Base-by-base conservation (phyloP, 2,797 vertebrate genomes). In the Paramormyrops hopkinsi region DNA sequence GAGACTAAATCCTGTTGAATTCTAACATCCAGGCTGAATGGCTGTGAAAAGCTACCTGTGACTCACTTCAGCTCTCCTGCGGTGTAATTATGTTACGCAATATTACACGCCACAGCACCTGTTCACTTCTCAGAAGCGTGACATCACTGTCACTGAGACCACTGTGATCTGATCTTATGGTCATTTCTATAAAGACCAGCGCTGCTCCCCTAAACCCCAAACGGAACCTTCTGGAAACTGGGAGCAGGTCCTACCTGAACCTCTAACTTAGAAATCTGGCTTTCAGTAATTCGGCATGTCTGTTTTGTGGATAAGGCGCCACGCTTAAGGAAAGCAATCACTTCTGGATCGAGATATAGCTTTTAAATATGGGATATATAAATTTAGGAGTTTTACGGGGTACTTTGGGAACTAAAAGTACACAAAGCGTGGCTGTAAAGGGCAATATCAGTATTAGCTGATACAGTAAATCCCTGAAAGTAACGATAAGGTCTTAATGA, bases 21-120 rank as follows among this genome's bases (percentile, higher is more conserved):
- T 87, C 17, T 62, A 51, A 54, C 56, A 46, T 29, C 25, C 4
- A 14, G 62, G 14, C 73, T 88, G 73, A 82, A 48, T 17, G 46
- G 86, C 5, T 25, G 3, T 29, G 17, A 88, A 51, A 65, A 50
- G 54, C 69, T 6, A n/a, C 51, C 22, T 50, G 3, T 50, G 73
- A 25, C 54, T 89, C 54, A 59, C 76, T 59, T 62, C 83, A 84
- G 29, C 88, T 17, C 79, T 50, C 88, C 85, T 41, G 19, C 7
- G 29, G 85, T 54, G 85, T 56, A 86, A 86, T 56, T 86, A 50
- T 54, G 84, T 86, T 37, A 53, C 50, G 19, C 84, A 33, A 86
- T 51, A 33, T 69, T 33, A 69, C 48, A 4, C 1, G 22, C 14
- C 22, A 53, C 83, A 85, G 48, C 22, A 48, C 12, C 48, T 25